Conservation (phyloP, 2,888 invertebrate species). For the Halictus quadricinctus region DNA sequence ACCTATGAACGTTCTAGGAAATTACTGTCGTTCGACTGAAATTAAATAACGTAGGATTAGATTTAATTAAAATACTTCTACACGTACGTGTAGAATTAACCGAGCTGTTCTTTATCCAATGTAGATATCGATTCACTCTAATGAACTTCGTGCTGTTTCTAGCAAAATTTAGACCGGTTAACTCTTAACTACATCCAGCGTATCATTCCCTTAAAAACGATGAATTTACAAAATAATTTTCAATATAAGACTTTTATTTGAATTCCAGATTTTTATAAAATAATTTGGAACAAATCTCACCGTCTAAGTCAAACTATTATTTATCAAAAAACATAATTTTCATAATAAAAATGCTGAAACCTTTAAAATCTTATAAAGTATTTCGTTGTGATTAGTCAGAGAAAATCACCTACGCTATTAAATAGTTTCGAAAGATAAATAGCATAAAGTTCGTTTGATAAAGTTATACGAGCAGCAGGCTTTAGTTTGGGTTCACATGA, state of each 20-base stretch:
- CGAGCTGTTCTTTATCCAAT: background rate
- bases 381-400: background rate
- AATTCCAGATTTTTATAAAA: background rate
- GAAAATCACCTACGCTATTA: background rate
- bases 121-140: background rate
- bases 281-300: no score
- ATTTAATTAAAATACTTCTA: background rate
- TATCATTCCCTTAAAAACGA: background rate
- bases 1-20: background rate
- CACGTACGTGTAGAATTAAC: conserved; percentile 6
- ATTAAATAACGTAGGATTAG: background rate
- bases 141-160: background rate
- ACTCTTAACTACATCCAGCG: background rate
- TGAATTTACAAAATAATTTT: background rate
- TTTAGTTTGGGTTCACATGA: background rate
- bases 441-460: background rate
- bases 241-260: background rate
- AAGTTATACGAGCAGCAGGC: background rate
- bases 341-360: background rate
- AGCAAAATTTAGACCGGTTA: background rate
- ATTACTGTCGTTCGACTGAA: background rate
- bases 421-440: no score
- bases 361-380: background rate
- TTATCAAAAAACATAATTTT: background rate
- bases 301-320: no score